Percentiles rank a stretch among this genome's conserved stretches.
phyloP scores from a whole-genome alignment of 2,113 vertebrate genomes.

The Pedionomus torquatus region DNA sequence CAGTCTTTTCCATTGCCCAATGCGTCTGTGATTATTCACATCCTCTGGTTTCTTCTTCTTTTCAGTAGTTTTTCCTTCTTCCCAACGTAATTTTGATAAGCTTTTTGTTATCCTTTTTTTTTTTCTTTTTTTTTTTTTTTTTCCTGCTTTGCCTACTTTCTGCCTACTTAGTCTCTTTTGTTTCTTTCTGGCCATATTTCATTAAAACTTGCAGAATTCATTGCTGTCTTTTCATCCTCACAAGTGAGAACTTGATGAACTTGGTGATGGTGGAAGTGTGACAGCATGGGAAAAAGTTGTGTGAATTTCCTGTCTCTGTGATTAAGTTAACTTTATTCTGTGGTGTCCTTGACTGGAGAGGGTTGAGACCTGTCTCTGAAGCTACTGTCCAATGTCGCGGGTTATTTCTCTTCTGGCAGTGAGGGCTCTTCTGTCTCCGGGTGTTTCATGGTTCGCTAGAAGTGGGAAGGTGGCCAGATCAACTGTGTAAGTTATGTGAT shows the following conservation, averaged over 20 bases:
- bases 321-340: not conserved
- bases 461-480: no score
- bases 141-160: not conserved
- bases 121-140: no score
- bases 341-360: rapidly evolving
- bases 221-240: rapidly evolving
- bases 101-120: not conserved
- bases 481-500: not conserved
- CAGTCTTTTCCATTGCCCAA: rapidly evolving
- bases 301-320: not conserved
- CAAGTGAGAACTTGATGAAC: not conserved
- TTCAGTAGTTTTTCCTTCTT: not conserved
- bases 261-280: no score
- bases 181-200: not conserved
- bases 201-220: not conserved
- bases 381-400: rapidly evolving
- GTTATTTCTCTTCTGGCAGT: not conserved
- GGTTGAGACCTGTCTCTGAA: not conserved
- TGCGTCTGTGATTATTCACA: rapidly evolving
- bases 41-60: not conserved
- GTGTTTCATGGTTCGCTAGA: not conserved
- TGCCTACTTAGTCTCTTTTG: not conserved
- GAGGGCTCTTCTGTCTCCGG: not conserved
- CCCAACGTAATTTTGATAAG: not conserved
- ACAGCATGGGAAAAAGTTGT: rapidly evolving